phyloP scores from a whole-genome alignment of 2,797 vertebrate species.

The Peromyscus melanophrys region DNA sequence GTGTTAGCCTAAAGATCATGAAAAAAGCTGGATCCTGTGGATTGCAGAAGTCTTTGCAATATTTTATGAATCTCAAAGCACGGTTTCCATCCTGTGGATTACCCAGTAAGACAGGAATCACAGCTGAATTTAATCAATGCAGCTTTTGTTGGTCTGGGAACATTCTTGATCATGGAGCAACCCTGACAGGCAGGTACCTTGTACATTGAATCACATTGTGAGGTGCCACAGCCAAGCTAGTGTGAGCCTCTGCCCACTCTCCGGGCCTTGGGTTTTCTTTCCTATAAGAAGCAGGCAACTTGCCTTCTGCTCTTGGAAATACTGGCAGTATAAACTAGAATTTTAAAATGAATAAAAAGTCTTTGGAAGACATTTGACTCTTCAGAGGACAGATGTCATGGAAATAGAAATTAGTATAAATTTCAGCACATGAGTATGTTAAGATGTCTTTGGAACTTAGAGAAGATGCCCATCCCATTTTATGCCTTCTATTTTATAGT shows the following conservation, averaged over 20 bases:
- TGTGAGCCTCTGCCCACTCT: not conserved
- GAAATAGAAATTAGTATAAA: conserved; percentile 12
- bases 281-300: not conserved
- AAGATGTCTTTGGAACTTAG: conserved; percentile 9
- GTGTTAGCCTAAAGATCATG: not conserved
- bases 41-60: not conserved
- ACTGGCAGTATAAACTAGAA: conserved; percentile 11
- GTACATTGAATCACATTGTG: rapidly evolving
- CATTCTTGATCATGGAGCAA: not conserved
- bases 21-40: not conserved
- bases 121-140: not conserved
- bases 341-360: conserved; percentile 42
- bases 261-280: not conserved
- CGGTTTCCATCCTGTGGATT: not conserved
- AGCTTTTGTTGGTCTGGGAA: not conserved
- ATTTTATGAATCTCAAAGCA: not conserved
- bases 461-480: conserved; percentile 8
- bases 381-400: not conserved
- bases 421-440: not conserved
- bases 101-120: not conserved
- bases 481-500: not conserved
- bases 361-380: not conserved
- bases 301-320: not conserved
- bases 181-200: rapidly evolving
- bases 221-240: not conserved